Conservation (phyloP, 2,797 vertebrate genomes). For the Oophaga sylvatica region DNA sequence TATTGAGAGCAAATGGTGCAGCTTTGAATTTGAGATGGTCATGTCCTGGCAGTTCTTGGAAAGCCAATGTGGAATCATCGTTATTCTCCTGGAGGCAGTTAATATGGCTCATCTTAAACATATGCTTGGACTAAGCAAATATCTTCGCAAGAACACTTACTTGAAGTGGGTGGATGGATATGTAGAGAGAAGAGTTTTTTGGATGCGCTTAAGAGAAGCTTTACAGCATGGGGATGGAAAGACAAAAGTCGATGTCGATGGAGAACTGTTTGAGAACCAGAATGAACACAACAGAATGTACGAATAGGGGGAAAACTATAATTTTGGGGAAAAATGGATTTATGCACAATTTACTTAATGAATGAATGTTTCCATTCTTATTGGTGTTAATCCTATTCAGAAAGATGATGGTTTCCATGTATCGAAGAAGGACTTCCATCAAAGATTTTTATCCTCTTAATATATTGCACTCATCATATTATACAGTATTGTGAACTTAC, state of each 20-base stretch:
- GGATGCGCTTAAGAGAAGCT: slow-evolving; percentile 75
- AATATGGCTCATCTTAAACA: slow-evolving; percentile 71
- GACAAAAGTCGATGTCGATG: not conserved
- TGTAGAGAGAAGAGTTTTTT: slow-evolving; percentile 74
- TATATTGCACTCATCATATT: no score
- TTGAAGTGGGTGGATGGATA: slow-evolving; percentile 76
- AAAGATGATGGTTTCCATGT: not conserved
- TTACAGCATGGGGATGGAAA: slow-evolving; percentile 66
- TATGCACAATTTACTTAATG: not conserved
- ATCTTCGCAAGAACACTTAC: slow-evolving; percentile 80
- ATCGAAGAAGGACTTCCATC: no score
- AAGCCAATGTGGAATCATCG: slow-evolving; percentile 75
- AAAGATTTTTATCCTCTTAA: no score
- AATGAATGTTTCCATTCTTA: not conserved
- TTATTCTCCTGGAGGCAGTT: slow-evolving; percentile 76
- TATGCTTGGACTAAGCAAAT: slow-evolving; percentile 76
- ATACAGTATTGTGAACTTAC: no score
- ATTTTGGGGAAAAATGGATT: not conserved
- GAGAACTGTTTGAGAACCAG: not conserved
- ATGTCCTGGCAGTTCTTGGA: slow-evolving; percentile 80
- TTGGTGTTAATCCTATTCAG: not conserved
- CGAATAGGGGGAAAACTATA: not conserved
- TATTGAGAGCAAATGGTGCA: slow-evolving; percentile 80
- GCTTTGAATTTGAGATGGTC: slow-evolving; percentile 78
- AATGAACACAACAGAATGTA: slow-evolving; percentile 4